Evolutionary conservation across 2,888 invertebrate species (phyloP).

Genomic region (Eupithecia pulchellata): DNA sequence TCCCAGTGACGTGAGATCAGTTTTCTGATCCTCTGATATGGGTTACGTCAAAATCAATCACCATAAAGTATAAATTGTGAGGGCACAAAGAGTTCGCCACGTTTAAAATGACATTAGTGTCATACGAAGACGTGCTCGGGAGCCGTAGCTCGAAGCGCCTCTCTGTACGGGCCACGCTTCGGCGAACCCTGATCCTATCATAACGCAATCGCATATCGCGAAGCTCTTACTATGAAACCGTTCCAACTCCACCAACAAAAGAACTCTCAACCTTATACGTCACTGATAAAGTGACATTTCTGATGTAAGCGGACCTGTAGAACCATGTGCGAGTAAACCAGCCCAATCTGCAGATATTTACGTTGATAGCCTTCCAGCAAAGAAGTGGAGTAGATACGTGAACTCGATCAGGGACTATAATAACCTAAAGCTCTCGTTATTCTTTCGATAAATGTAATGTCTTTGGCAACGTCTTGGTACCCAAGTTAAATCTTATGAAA

Average conservation of each 20-base stretch:
- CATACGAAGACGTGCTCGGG: conserved; percentile 66
- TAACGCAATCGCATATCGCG: conserved; percentile 81
- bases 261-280: conserved; percentile 58
- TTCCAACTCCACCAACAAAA: conserved; percentile 45
- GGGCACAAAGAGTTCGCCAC: conserved; percentile 61
- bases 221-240: conserved; percentile 55
- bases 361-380: conserved; percentile 80
- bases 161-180: conserved; percentile 70
- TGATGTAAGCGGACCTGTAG: conserved; percentile 41
- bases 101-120: conserved; percentile 75
- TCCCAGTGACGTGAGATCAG: conserved; percentile 33
- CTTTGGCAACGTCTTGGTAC: conserved; percentile 52
- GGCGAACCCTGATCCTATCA: conserved; percentile 83
- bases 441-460: conserved; percentile 64
- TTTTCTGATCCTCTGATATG: conserved; percentile 41
- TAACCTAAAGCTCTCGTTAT: conserved; percentile 72
- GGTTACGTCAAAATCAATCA: conserved; percentile 51
- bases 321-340: conserved; percentile 54
- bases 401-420: conserved; percentile 77
- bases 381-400: conserved; percentile 80
- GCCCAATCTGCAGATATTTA: conserved; percentile 80
- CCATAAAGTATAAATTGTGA: conserved; percentile 53
- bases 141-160: conserved; percentile 60
- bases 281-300: conserved; percentile 33
- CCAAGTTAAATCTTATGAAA: conserved; percentile 38